phyloP scores from a whole-genome alignment of 1,140 invertebrate genomes.

The Drosophila simulans region DNA sequence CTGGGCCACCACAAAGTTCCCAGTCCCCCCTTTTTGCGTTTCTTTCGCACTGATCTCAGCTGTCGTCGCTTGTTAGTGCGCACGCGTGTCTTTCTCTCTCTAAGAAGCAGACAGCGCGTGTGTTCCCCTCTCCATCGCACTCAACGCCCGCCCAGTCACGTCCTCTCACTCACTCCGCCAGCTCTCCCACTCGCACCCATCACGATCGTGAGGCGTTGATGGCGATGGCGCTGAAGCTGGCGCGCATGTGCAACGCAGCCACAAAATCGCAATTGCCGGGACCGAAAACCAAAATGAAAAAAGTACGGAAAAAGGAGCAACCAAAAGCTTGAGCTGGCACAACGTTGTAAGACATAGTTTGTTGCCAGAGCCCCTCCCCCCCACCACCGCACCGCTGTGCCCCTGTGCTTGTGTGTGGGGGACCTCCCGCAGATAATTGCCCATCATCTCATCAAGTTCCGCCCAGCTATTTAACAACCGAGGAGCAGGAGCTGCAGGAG shows the following conservation, averaged over 20 bases:
- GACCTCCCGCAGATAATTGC: slow-evolving; percentile 83
- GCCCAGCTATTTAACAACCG: slow-evolving; percentile 78
- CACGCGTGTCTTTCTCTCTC: slow-evolving; percentile 54
- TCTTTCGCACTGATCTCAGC: slow-evolving; percentile 32
- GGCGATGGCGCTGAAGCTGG: slow-evolving; percentile 85
- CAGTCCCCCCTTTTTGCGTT: slow-evolving; percentile 13
- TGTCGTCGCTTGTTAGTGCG: slow-evolving; percentile 55
- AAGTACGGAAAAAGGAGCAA: background rate
- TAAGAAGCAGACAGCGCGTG: background rate
- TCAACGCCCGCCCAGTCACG: background rate
- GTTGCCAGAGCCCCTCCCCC: slow-evolving; percentile 25
- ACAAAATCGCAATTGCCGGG: slow-evolving; percentile 69
- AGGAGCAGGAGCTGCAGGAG: background rate
- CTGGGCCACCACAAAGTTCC: background rate
- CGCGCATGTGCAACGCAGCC: slow-evolving; percentile 78
- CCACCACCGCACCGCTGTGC: background rate
- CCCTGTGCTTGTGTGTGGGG: slow-evolving; percentile 53
- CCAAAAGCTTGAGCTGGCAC: slow-evolving; percentile 23
- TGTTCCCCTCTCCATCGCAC: slow-evolving; percentile 5
- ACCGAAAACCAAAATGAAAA: slow-evolving; percentile 11
- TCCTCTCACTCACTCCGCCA: background rate
- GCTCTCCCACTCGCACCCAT: slow-evolving; percentile 1
- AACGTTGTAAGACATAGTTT: slow-evolving; percentile 78
- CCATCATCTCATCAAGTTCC: slow-evolving; percentile 84
- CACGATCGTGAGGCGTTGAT: slow-evolving; percentile 85